Conservation (phyloP, 2,797 vertebrate genomes). For the Liparis tanakae region DNA sequence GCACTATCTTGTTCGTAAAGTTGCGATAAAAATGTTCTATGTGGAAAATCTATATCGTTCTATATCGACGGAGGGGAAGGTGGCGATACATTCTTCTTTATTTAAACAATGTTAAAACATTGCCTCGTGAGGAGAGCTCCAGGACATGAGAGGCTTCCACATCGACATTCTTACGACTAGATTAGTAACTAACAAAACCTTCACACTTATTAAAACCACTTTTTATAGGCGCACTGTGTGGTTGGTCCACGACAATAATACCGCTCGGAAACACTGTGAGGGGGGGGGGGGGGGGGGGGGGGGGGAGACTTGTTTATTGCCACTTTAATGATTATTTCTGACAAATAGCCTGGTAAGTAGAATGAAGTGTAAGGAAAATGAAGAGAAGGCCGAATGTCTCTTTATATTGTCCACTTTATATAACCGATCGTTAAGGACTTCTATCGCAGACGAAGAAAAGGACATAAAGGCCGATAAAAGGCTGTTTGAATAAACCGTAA, state of each 20-base stretch:
- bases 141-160: no score
- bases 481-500: constrained; percentile 1
- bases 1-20: neutral
- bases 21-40: neutral
- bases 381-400: neutral
- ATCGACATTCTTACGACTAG: neutral
- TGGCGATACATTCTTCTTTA: no score
- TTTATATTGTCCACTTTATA: neutral
- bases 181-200: neutral
- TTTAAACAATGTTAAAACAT: neutral
- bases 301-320: neutral
- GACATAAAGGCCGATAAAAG: neutral
- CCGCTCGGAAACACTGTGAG: neutral
- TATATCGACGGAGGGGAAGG: neutral
- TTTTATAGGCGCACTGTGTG: neutral
- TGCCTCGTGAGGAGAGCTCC: neutral
- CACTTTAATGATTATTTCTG: neutral
- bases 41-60: neutral
- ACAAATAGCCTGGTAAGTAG: neutral
- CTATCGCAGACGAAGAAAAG: neutral
- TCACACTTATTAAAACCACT: neutral
- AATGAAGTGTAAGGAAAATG: neutral
- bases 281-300: neutral
- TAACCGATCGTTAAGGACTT: neutral
- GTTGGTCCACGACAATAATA: neutral